Conservation (phyloP, 2,797 vertebrate genomes). For the Choloepus didactylus region DNA sequence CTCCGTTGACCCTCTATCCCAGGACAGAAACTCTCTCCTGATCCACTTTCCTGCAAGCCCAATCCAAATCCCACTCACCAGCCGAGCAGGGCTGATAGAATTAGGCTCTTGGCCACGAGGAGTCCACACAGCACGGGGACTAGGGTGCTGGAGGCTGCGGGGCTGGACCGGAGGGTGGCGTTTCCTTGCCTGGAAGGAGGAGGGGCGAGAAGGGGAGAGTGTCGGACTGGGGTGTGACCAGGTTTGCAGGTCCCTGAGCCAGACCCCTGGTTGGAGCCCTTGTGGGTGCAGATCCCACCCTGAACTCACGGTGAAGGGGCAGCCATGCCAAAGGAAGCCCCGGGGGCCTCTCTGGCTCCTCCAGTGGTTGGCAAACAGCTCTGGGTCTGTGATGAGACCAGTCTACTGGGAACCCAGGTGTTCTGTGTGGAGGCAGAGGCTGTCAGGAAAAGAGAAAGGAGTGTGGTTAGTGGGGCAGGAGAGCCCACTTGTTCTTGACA, state of each 20-base stretch:
- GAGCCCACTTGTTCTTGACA: fast-evolving
- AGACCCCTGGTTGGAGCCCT: background rate
- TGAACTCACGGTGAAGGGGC: background rate
- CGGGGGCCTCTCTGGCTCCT: background rate
- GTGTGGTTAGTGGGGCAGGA: background rate
- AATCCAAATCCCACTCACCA: background rate
- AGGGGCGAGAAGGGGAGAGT: background rate
- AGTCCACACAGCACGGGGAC: background rate
- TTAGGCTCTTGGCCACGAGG: constrained; percentile 6
- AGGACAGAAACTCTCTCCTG: background rate
- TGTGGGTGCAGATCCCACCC: background rate
- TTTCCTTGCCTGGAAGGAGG: background rate
- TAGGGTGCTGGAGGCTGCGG: background rate
- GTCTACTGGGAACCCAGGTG: background rate
- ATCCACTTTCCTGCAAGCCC: background rate
- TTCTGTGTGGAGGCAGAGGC: background rate
- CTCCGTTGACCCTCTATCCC: background rate
- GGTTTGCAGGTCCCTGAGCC: fast-evolving
- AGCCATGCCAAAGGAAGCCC: background rate
- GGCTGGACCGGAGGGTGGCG: background rate
- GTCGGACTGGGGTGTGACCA: background rate
- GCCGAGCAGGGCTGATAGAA: background rate
- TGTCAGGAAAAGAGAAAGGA: background rate
- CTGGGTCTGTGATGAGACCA: background rate
- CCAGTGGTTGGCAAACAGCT: background rate